Percentiles rank a stretch among this genome's conserved stretches.
Conservation (phyloP, 2,888 invertebrate genomes). For the Melangyna quadrimaculata region DNA sequence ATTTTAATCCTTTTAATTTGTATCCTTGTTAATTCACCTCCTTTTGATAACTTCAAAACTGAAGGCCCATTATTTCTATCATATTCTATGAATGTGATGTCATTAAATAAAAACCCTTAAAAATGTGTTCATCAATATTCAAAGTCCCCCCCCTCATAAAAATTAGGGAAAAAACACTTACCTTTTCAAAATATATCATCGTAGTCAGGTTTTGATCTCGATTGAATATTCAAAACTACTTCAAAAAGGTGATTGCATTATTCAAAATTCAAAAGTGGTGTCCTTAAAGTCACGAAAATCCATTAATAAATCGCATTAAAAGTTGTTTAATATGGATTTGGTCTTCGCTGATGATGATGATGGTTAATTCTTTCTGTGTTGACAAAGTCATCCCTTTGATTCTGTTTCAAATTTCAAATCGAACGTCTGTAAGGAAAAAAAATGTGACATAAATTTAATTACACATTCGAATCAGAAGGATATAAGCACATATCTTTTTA, state of each 20-base stretch:
- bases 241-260: conserved; percentile 34
- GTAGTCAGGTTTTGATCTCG: background rate
- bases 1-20: background rate
- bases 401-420: conserved; percentile 28
- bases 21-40: background rate
- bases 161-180: conserved; percentile 10
- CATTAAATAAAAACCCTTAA: background rate
- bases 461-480: conserved; percentile 67
- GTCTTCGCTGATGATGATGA: conserved; percentile 18
- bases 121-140: conserved; percentile 52
- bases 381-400: conserved; percentile 36
- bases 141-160: conserved; percentile 49
- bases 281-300: conserved; percentile 69
- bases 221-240: conserved; percentile 69
- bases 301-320: conserved; percentile 70
- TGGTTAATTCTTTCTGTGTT: background rate
- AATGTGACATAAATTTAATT: conserved; percentile 64
- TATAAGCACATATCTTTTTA: conserved; percentile 52
- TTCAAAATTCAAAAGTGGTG: conserved; percentile 57
- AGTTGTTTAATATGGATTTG: background rate
- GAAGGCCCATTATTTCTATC: background rate
- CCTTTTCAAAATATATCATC: too few species aligned
- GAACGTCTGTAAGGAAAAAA: background rate
- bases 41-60: background rate
- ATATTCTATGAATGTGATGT: too few species aligned